Percentiles rank a stretch among this genome's conserved stretches.
These are phyloP conservation scores for Brotula barbata DNA, from an alignment of 2,797 vertebrate species.

Conservation along the genomic window DNA sequence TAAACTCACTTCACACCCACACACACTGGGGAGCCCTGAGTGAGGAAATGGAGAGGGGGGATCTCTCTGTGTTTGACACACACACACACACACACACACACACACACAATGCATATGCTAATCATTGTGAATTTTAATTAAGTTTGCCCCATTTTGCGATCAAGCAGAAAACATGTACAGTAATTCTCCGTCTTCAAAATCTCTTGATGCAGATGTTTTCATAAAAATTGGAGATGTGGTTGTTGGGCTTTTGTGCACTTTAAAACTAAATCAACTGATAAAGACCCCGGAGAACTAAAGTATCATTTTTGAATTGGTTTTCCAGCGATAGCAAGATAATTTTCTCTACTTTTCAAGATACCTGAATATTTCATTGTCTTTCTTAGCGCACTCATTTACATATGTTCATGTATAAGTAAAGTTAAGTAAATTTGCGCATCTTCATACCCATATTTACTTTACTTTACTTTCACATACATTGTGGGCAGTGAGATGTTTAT, in stretches of 20 bases:
- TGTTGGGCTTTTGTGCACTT: conserved; percentile 1
- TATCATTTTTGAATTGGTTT: too few species aligned
- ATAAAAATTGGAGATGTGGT: conserved; percentile 27
- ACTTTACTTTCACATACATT: too few species aligned
- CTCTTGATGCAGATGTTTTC: conserved; percentile 62
- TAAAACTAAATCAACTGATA: conserved; percentile 40
- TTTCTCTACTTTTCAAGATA: too few species aligned
- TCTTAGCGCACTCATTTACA: too few species aligned
- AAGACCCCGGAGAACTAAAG: conserved; percentile 44
- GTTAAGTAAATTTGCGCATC: too few species aligned
- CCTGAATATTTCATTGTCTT: too few species aligned
- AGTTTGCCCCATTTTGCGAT: conserved; percentile 52
- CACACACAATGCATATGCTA: conserved; percentile 56
- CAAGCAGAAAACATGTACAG: conserved; percentile 65
- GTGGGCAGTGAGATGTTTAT: too few species aligned
- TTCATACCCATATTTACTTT: too few species aligned
- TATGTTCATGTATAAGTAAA: too few species aligned
- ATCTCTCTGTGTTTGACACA: conserved; percentile 25
- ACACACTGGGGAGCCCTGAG: conserved; percentile 56
- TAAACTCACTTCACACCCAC: conserved; percentile 69
- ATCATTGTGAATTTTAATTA: conserved; percentile 68
- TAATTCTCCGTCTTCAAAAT: conserved; percentile 60
- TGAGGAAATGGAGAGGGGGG: conserved; percentile 40
- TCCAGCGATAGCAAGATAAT: too few species aligned
- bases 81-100: conserved; percentile 34